Percentiles rank a stretch among this genome's conserved stretches.
phyloP scores from a whole-genome alignment of 2,113 vertebrate species.

The Scomber colias region DNA sequence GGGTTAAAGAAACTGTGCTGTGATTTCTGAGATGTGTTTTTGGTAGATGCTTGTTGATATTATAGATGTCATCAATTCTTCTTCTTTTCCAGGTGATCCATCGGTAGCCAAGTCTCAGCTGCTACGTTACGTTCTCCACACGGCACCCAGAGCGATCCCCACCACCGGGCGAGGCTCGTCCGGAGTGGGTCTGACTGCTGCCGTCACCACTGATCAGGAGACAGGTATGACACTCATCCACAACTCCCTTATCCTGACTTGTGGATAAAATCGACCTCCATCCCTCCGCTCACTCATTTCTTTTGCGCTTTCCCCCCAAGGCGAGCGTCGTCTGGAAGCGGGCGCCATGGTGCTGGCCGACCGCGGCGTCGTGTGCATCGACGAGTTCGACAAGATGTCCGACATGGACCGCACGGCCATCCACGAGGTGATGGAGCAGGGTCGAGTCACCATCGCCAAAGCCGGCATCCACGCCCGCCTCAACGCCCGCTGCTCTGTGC shows the following conservation, averaged over 20 bases:
- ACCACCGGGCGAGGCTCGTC: slow-evolving; percentile 98
- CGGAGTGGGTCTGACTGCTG: slow-evolving; percentile 94
- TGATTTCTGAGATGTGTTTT: neutral
- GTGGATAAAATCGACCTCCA: no score
- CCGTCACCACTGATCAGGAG: slow-evolving; percentile 96
- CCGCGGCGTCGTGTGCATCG: slow-evolving; percentile 96
- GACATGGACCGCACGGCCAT: slow-evolving; percentile 98
- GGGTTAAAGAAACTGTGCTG: neutral
- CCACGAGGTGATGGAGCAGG: slow-evolving; percentile 99
- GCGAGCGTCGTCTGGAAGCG: slow-evolving; percentile 93
- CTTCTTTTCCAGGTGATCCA: slow-evolving; percentile 89
- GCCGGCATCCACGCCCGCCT: slow-evolving; percentile 97
- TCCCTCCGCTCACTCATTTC: no score
- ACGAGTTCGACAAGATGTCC: slow-evolving; percentile 99
- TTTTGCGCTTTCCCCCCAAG: slow-evolving; percentile 65
- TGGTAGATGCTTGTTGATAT: no score
- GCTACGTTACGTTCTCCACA: slow-evolving; percentile 93
- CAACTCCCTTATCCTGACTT: neutral
- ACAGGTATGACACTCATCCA: slow-evolving; percentile 84
- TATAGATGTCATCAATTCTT: neutral
- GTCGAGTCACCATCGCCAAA: slow-evolving; percentile 96
- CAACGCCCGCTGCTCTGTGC: slow-evolving; percentile 96
- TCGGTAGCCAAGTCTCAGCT: slow-evolving; percentile 98
- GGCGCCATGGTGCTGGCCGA: slow-evolving; percentile 98
- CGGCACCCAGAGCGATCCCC: slow-evolving; percentile 93